Percentiles rank a stretch among this genome's conserved stretches.
These are phyloP conservation scores for Sebastes minor DNA, from an alignment of 2,797 vertebrate genomes.

Conservation along the genomic window DNA sequence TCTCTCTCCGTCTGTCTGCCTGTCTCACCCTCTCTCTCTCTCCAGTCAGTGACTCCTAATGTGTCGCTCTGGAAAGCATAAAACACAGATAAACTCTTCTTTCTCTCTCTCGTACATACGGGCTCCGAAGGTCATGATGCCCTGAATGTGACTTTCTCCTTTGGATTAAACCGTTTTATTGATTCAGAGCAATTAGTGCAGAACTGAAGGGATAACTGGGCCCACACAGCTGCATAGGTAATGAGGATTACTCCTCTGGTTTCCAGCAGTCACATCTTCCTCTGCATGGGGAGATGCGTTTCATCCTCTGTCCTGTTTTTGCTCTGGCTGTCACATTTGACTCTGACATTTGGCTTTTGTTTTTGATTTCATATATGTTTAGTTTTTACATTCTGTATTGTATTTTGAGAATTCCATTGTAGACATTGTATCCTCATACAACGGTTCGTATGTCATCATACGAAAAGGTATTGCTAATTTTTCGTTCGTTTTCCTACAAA, in stretches of 20 bases:
- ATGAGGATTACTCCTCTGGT: slow-evolving; percentile 33
- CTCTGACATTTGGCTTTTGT: not conserved
- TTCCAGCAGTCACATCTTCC: slow-evolving; percentile 27
- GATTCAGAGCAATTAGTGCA: slow-evolving; percentile 65
- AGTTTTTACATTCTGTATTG: not conserved
- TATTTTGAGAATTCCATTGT: not conserved
- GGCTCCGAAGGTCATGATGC: slow-evolving; percentile 34
- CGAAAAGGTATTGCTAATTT: too few relatives aligned
- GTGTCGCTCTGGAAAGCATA: not conserved
- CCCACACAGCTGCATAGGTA: slow-evolving; percentile 50
- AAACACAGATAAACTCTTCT: slow-evolving; percentile 17
- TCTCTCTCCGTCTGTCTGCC: slow-evolving; percentile 11
- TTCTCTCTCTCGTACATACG: not conserved
- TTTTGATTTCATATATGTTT: not conserved
- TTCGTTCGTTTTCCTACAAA: too few relatives aligned
- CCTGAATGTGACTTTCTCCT: slow-evolving; percentile 40
- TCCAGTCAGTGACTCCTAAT: slow-evolving; percentile 2
- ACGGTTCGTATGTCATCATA: too few relatives aligned
- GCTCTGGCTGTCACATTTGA: not conserved
- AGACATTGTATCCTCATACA: too few relatives aligned
- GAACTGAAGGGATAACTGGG: slow-evolving; percentile 45
- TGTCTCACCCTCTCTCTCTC: not conserved
- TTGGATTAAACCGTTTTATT: slow-evolving; percentile 56
- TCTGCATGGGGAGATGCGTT: slow-evolving; percentile 2
- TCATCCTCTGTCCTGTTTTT: slow-evolving; percentile 10